Base-by-base conservation (phyloP, 2,797 vertebrate genomes). In the Lutjanus argentimaculatus region DNA sequence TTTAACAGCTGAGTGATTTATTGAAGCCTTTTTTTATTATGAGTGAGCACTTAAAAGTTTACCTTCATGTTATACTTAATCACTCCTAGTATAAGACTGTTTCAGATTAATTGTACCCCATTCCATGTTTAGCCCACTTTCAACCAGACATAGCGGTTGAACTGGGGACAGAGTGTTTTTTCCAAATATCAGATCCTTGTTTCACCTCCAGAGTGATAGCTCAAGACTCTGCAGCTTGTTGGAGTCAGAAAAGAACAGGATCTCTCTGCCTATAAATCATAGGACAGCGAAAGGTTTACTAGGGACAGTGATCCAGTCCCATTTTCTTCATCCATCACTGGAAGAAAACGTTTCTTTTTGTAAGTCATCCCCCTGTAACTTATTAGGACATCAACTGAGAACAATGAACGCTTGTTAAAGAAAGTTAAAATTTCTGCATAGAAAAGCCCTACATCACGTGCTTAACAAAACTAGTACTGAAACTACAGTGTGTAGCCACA, bases 191-290 rank as follows among this genome's bases (percentile, higher is more conserved):
- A 30, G 21, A 67, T 43, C 71, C 53, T 82, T 72, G 66, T 90
- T 88, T 91, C 77, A 85, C 72, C 72, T 82, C 67, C 5, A 10
- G 56, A 70, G 21, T 17, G 62, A 86, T 67, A 64, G 53, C 76
- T 75, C 17, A 71, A 63, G 51, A 66, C 59, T 62, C 74, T 80
- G 64, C 74, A 81, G 82, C 85, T 84, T 89, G 64, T 73, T 91
- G 85, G 87, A 92, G 53, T 63, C 67, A 68, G 75, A 90, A 82
- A 68, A 80, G 53, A 83, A 65, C 79, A 69, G 75, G 61, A 87
- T 85, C 51, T 78, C 59, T 82, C 49, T 9, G 36, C 12, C 6
- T 40, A 79, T 93, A 72, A 92, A 91, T 94, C 82, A 81, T 0
- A 46, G 15, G 45, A 21, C 56, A 59, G 25, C 70, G 75, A 88